These are phyloP conservation scores for Patiria pectinifera DNA, from an alignment of 53 echinoderm and acorn worm genomes.

Conservation along the genomic window DNA sequence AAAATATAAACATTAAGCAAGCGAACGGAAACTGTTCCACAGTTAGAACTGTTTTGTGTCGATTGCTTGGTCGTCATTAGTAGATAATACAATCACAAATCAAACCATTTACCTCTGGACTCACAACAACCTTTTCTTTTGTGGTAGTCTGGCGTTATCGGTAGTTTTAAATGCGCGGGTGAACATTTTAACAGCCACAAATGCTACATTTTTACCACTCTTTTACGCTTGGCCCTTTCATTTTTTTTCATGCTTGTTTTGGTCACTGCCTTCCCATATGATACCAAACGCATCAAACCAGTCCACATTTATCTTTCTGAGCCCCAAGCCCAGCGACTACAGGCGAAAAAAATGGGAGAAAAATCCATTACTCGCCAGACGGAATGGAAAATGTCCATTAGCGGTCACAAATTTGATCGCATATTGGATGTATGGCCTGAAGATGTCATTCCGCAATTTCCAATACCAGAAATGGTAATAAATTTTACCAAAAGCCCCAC, in stretches of 20 bases:
- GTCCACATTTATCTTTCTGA: neutral
- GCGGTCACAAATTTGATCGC: neutral
- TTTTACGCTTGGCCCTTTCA: neutral
- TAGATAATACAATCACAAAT: too few relatives aligned
- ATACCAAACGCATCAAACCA: neutral
- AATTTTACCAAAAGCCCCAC: neutral
- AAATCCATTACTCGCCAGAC: neutral
- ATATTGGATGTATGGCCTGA: neutral
- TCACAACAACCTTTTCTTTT: neutral
- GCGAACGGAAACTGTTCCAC: too few relatives aligned
- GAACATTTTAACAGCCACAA: neutral
- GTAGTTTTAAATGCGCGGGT: too few relatives aligned
- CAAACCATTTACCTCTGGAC: too few relatives aligned
- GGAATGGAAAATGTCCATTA: neutral
- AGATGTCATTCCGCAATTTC: constrained; percentile 5
- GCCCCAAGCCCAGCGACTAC: neutral
- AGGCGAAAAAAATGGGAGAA: neutral
- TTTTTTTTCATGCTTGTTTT: neutral
- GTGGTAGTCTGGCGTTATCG: neutral
- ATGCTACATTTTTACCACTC: neutral
- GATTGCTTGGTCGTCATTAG: too few relatives aligned
- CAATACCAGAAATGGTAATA: neutral
- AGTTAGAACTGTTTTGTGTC: too few relatives aligned
- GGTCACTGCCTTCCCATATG: neutral
- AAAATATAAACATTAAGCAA: too few relatives aligned